Evolutionary conservation across 37 sponge, comb jelly and placozoan genomes (phyloP), one percentile per base, ranked within the genome.

Genomic region (Theonella swinhoei): DNA sequence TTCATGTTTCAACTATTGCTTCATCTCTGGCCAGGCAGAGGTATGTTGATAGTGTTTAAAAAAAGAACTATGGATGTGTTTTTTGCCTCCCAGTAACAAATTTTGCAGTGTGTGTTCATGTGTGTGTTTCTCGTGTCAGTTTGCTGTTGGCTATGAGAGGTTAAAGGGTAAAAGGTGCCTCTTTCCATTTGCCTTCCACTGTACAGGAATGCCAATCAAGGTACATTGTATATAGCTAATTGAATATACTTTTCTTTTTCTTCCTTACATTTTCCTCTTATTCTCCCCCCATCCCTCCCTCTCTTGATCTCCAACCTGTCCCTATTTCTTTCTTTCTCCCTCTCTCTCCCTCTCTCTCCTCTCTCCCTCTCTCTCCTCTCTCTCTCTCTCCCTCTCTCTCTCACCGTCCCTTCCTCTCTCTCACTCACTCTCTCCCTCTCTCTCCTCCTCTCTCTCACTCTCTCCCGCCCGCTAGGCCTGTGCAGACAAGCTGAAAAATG

Each of bases 121-220:
- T 19, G 19, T 58, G 17, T 58, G 19, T 20, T 58, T 58, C 11
- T 58, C 19, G 19, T 20, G 60, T 20, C 74, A 99, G 95, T 99
- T 94, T 95, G 94, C 95, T 20, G 88, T 96, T 20, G 95, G 99
- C 35, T 99, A 99, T 80, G 83, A 99, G 80, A 74, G 97, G 3
- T 76, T 99, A 62, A 99, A 96, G 68, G 99, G 99, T 32, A 99
- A 96, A 68, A 76, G 89, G 29, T 95, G 95, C 38, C 90, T 99
- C n/a, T 99, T 96, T 75, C 99, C 99, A 31, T 99, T 99, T 91
- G 99, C 87, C 73, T 95, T 92, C 64, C 99, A 99, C 85, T 99
- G 99, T 60, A 99, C 99, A 62, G 99, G 99, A 39, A 99, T 99
- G 99, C 99, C 99, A 0, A 99, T 99, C 38, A 96, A 88, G 89